phyloP scores from a whole-genome alignment of 2,888 invertebrate species.

The Drymonia ruficornis region DNA sequence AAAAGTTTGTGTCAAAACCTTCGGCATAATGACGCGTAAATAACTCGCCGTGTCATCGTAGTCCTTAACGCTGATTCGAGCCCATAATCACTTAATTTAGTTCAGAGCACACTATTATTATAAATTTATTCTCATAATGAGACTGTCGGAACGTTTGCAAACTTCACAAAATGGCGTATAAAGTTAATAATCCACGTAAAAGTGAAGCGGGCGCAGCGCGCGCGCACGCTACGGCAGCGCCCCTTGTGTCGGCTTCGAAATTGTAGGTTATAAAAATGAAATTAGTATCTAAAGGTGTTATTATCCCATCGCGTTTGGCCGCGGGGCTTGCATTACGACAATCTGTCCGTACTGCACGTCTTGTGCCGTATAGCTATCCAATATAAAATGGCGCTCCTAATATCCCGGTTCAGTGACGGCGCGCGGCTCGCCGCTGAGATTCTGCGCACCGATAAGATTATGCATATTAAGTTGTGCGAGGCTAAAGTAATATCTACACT shows the following conservation, averaged over 20 bases:
- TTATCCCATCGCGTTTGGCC: constrained; percentile 85
- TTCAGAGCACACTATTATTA: constrained; percentile 78
- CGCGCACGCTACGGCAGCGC: constrained; percentile 83
- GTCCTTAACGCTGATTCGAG: constrained; percentile 74
- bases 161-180: constrained; percentile 83
- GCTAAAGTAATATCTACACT: constrained; percentile 82
- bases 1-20: constrained; percentile 50
- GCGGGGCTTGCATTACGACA: constrained; percentile 84
- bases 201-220: constrained; percentile 71
- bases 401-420: constrained; percentile 81
- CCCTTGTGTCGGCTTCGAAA: constrained; percentile 84
- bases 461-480: constrained; percentile 83
- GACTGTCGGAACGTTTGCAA: constrained; percentile 80
- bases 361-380: constrained; percentile 84
- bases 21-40: constrained; percentile 65
- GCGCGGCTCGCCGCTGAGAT: constrained; percentile 77
- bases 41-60: constrained; percentile 74
- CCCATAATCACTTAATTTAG: constrained; percentile 82
- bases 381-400: constrained; percentile 85
- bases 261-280: constrained; percentile 85
- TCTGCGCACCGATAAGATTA: constrained; percentile 83
- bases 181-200: constrained; percentile 83
- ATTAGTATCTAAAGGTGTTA: constrained; percentile 84
- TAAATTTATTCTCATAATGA: constrained; percentile 80
- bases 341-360: constrained; percentile 85